phyloP scores from a whole-genome alignment of 1,140 invertebrate genomes.

The Planococcus citri region DNA sequence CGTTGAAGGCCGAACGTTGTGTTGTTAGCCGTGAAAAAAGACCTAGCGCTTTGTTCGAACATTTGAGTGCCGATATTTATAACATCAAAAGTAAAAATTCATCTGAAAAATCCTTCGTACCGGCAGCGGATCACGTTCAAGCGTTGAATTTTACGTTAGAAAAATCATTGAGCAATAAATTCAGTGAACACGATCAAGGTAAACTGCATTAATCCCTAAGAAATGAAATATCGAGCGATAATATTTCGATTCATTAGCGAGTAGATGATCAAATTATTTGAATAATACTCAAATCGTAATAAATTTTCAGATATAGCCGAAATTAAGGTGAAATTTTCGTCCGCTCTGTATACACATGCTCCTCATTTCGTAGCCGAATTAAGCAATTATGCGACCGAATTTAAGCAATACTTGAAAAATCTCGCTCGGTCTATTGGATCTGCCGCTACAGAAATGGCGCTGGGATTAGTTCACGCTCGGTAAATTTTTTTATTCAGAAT shows the following conservation, averaged over 20 bases:
- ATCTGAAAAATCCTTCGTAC: neutral
- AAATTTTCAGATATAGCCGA: constrained; percentile 33
- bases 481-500: constrained; percentile 25
- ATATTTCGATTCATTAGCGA: too few species aligned
- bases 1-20: constrained; percentile 38
- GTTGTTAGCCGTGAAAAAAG: constrained; percentile 34
- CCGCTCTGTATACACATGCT: constrained; percentile 86
- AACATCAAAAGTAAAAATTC: constrained; percentile 30
- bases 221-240: too few species aligned
- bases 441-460: constrained; percentile 86
- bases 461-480: constrained; percentile 69
- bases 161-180: constrained; percentile 28
- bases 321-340: constrained; percentile 65
- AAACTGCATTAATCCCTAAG: too few species aligned
- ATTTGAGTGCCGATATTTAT: constrained; percentile 37
- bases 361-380: constrained; percentile 74
- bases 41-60: constrained; percentile 29
- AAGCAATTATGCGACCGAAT: constrained; percentile 63
- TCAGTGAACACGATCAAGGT: constrained; percentile 1
- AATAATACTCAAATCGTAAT: neutral
- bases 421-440: constrained; percentile 69
- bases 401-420: constrained; percentile 55
- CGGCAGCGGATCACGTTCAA: constrained; percentile 35
- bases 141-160: constrained; percentile 54
- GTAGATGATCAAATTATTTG: too few species aligned